These are phyloP conservation scores for Cyprinodon tularosa DNA, from an alignment of 2,113 vertebrate genomes.

Conservation along the genomic window DNA sequence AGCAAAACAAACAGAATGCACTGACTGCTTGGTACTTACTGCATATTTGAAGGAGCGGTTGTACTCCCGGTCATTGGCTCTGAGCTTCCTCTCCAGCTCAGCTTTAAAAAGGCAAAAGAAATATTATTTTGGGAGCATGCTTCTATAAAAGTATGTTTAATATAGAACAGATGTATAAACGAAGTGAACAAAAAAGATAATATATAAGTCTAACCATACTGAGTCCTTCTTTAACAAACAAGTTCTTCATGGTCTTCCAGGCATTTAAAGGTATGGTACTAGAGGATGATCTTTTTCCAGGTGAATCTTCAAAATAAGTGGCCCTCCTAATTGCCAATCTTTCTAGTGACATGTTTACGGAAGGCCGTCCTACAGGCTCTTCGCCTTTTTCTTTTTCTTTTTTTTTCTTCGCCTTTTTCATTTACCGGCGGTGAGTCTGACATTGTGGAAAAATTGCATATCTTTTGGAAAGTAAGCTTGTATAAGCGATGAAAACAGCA, in stretches of 20 bases:
- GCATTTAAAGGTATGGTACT: neutral
- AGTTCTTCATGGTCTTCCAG: neutral
- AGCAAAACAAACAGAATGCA: neutral
- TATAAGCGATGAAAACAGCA: too few species aligned
- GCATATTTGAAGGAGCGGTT: slow-evolving; percentile 89
- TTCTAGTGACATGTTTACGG: too few species aligned
- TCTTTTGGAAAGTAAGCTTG: too few species aligned
- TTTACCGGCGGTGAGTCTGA: too few species aligned
- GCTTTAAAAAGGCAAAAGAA: slow-evolving; percentile 8
- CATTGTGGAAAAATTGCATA: too few species aligned
- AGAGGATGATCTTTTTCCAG: too few species aligned
- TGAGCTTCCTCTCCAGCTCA: slow-evolving; percentile 88
- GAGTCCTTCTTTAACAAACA: neutral
- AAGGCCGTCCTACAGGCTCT: too few species aligned
- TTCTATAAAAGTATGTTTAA: neutral
- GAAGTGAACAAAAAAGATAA: neutral
- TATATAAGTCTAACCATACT: neutral
- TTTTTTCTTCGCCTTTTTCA: too few species aligned
- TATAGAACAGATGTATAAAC: neutral
- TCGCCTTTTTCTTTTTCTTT: too few species aligned
- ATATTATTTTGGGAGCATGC: neutral
- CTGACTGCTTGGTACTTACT: slow-evolving; percentile 77
- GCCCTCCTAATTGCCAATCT: too few species aligned
- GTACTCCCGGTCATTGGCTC: slow-evolving; percentile 89
- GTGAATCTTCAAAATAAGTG: too few species aligned